A percentile compares a stretch with the other conserved stretches of the same genome.
phyloP scores from a whole-genome alignment of 2,113 vertebrate species.

The Chloebia gouldiae region DNA sequence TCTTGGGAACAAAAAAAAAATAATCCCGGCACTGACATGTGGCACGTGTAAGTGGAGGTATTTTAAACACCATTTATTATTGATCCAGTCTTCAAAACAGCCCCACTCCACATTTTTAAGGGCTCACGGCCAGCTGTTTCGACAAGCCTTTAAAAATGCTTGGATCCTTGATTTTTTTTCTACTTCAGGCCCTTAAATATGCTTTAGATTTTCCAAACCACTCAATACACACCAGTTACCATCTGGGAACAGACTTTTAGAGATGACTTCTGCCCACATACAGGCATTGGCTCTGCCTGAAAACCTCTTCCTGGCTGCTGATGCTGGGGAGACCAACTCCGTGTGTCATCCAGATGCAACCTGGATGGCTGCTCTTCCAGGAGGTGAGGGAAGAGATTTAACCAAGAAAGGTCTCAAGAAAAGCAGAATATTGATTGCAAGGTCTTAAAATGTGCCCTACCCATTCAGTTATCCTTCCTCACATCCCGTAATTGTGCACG shows the following conservation, averaged over 20 bases:
- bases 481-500: background rate
- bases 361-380: background rate
- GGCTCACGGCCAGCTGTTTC: background rate
- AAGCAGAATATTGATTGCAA: background rate
- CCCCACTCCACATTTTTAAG: background rate
- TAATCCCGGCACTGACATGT: background rate
- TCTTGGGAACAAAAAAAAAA: background rate
- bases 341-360: background rate
- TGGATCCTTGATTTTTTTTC: background rate
- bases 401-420: background rate
- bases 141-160: background rate
- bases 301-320: background rate
- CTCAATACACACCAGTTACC: background rate
- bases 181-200: background rate
- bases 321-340: background rate
- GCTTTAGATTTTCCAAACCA: slow-evolving; percentile 13
- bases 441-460: background rate
- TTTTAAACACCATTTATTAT: background rate
- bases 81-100: background rate
- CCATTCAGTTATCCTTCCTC: background rate
- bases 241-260: background rate
- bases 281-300: background rate
- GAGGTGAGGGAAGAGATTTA: background rate
- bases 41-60: background rate
- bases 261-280: background rate